Percentiles rank a stretch among this genome's conserved stretches.
phyloP scores from a whole-genome alignment of 2,797 vertebrate species.

The Darevskia mixta region DNA sequence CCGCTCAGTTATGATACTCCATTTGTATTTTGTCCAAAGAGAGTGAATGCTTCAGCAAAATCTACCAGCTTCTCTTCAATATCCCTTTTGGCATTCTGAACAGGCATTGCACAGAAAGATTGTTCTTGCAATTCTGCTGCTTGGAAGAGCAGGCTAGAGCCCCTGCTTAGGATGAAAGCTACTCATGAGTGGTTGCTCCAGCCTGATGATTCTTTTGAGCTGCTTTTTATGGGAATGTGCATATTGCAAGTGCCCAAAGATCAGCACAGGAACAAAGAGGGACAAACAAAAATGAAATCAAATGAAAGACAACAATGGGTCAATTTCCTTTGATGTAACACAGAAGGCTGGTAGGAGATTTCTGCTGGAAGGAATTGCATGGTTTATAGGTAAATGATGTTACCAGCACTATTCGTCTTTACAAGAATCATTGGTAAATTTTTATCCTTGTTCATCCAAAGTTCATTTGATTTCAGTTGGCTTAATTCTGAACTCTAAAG shows the following conservation, averaged over 20 bases:
- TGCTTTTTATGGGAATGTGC: neutral
- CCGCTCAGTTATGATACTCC: too few relatives aligned
- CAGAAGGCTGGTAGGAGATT: constrained; percentile 26
- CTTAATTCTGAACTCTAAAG: constrained; percentile 34
- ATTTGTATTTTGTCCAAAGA: neutral
- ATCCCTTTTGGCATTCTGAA: neutral
- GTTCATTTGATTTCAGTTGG: constrained; percentile 38
- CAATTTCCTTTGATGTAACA: neutral
- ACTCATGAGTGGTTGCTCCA: neutral
- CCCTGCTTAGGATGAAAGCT: neutral
- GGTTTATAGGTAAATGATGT: constrained; percentile 9
- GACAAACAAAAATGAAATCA: neutral
- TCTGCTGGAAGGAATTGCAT: constrained; percentile 51
- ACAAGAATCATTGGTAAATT: constrained; percentile 17
- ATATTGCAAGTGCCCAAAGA: neutral
- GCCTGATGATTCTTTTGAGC: neutral
- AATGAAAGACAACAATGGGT: neutral
- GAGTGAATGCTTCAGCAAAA: neutral
- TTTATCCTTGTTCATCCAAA: constrained; percentile 27
- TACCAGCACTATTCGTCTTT: neutral
- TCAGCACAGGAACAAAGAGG: neutral
- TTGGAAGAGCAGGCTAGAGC: neutral
- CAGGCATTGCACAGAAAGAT: neutral
- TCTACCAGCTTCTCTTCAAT: neutral
- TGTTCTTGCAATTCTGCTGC: neutral